phyloP scores from a whole-genome alignment of 2,113 vertebrate genomes.

The Ciconia stormi region DNA sequence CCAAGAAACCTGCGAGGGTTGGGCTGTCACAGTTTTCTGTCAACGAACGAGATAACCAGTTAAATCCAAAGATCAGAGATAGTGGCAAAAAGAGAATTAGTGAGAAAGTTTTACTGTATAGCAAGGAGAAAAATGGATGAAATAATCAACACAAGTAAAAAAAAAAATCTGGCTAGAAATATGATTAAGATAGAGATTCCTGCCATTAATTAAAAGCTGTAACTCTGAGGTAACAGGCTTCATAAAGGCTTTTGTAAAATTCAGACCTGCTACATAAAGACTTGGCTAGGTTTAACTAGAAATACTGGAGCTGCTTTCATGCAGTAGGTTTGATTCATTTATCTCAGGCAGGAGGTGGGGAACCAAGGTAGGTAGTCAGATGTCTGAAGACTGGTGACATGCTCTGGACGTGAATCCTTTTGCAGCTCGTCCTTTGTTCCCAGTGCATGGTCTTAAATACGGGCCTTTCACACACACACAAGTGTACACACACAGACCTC shows the following conservation, averaged over 20 bases:
- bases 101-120: background rate
- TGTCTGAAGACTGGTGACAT: background rate
- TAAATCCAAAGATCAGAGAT: background rate
- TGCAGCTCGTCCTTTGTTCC: background rate
- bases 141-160: background rate
- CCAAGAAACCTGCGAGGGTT: background rate
- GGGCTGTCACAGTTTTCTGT: background rate
- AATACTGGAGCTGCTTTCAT: background rate
- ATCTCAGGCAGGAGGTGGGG: background rate
- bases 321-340: background rate
- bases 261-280: background rate
- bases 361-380: background rate
- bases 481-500: fast-evolving
- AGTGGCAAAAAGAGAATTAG: background rate
- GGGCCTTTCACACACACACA: fast-evolving
- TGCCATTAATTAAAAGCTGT: background rate
- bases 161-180: background rate
- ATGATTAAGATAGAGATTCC: background rate
- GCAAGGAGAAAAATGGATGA: background rate
- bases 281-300: background rate
- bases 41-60: background rate
- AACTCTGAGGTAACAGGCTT: background rate
- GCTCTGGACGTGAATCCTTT: background rate
- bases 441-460: fast-evolving
- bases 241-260: background rate